Evolutionary conservation across 2,888 invertebrate species (phyloP), one percentile per base, ranked within the genome.

Genomic region (Parochlus steinenii): DNA sequence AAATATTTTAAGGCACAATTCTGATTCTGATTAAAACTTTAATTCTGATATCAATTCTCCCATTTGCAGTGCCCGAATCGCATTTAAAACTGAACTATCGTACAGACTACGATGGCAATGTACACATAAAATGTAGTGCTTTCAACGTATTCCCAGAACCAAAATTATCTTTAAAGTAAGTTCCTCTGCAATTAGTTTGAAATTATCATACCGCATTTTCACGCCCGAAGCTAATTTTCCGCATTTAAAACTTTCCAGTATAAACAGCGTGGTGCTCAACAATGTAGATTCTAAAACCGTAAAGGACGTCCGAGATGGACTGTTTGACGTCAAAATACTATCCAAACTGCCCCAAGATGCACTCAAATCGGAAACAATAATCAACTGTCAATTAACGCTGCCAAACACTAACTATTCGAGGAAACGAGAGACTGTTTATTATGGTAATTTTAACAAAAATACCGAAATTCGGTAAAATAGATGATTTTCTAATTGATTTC

Each of bases 401-500:
- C 52, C 53, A 41, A 58, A 57, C 43, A 59, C 58, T 39, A 56
- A 59, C 49, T 58, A 58, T 45, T 56, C 59, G 46, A 59, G 56
- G 44, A 51, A 56, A 47, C 51, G 55, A 47, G 59, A 59, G 50
- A 57, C 59, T 46, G 55, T 58, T 46, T 58, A 56, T 50, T 58
- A 58, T 53, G 58, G 58, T 58, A 53, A 56, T 53, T 33, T 11
- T n/a, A 14, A 8, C 27, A 14, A 12, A 26, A 25, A 11, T n/a
- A n/a, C n/a, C n/a, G n/a, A n/a, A n/a, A n/a, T n/a, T n/a, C n/a
- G n/a, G n/a, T n/a, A n/a, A n/a, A n/a, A n/a, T n/a, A n/a, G n/a
- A n/a, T n/a, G n/a, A n/a, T n/a, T 6, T 15, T 22, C 22, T 22
- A 22, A 22, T 22, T 22, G 22, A 22, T 7, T 15, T 30, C 19